Conservation (phyloP, 2,888 invertebrate genomes). For the Torymus tubicola region DNA sequence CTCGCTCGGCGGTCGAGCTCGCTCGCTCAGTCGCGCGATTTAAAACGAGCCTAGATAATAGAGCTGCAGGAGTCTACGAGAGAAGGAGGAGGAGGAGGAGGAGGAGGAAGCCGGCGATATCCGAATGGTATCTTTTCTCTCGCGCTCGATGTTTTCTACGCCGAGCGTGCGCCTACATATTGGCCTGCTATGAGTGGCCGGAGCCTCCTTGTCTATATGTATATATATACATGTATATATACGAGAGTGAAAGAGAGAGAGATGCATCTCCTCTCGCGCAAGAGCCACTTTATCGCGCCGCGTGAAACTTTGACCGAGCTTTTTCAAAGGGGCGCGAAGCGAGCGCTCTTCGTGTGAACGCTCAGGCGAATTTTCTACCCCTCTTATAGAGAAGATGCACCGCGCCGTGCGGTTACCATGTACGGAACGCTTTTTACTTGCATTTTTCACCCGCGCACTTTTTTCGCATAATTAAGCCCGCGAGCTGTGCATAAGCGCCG, state of each 20-base stretch:
- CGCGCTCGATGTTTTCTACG: constrained; percentile 27
- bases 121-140: constrained; percentile 53
- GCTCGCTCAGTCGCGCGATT: constrained; percentile 42
- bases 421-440: background rate
- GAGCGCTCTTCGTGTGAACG: constrained; percentile 23
- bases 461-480: constrained; percentile 45
- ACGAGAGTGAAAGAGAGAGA: background rate
- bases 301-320: constrained; percentile 52
- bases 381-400: background rate
- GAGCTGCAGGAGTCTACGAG: constrained; percentile 50
- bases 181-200: constrained; percentile 38
- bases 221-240: background rate
- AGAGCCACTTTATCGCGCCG: constrained; percentile 41
- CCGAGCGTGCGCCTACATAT: constrained; percentile 24
- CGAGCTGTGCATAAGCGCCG: background rate
- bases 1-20: constrained; percentile 39
- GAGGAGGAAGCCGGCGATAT: constrained; percentile 43
- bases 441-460: constrained; percentile 2
- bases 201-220: background rate
- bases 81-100: constrained; percentile 29
- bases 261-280: constrained; percentile 34
- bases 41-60: constrained; percentile 55
- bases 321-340: constrained; percentile 31
- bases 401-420: constrained; percentile 11
- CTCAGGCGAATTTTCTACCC: background rate